Evolutionary conservation across 2,888 invertebrate genomes (phyloP), one percentile per base, ranked within the genome.

Genomic region (Laothoe populi): DNA sequence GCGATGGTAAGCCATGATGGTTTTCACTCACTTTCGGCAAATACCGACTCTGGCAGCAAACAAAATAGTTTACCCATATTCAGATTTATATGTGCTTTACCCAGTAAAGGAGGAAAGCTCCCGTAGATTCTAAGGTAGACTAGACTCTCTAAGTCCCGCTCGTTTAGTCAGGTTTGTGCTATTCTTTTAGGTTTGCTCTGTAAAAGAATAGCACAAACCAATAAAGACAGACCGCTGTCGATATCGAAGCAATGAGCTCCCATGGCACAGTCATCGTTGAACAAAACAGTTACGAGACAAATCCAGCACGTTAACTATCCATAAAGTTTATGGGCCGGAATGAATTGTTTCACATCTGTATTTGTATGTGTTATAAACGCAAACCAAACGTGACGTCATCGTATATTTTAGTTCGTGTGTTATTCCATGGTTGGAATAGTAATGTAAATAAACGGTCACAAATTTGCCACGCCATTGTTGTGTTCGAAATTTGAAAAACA

Each of bases 281-380:
- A 72, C 61, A 64, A 64, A 68, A 66, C 63, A 64, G 63, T 61
- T 62, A 66, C 62, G 64, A 68, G 64, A 66, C 63, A 57, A 38
- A 23, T 24, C n/a, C 26, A 49, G 35, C 53, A 19, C 35, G 53
- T 53, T 53, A 53, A 53, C 53, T 53, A 53, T 53, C 19, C 53
- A 49, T 53, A 35, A 53, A 53, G 10, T 53, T 53, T 31, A 53
- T 53, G 53, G 31, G 19, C 19, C 53, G 53, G 35, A 53, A 11
- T 53, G 19, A 49, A 53, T 53, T 53, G 53, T 35, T 19, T 35
- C 16, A 21, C 35, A 53, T 53, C 19, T 53, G 53, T 53, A 53
- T 53, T 53, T 35, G 19, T 35, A 53, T 11, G 49, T 31, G 21
- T 53, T 31, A 24, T 31, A 53, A 48, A 48, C 4, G 16, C 31